These are phyloP conservation scores for Idaea straminata DNA, from an alignment of 2,888 invertebrate species.

Conservation along the genomic window DNA sequence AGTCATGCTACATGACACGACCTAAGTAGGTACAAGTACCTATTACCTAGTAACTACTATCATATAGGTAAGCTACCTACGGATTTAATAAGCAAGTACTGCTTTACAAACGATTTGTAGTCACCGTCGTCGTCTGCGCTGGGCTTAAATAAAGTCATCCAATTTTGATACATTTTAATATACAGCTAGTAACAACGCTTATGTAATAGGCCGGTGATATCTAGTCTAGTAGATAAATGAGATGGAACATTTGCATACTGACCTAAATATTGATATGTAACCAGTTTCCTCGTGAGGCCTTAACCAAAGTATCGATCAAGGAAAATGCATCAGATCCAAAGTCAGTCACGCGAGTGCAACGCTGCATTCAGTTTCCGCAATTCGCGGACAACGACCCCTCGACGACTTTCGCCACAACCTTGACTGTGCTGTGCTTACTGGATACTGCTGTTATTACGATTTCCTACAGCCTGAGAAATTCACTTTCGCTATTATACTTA, in stretches of 20 bases:
- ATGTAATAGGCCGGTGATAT: neutral
- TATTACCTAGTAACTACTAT: too few species aligned
- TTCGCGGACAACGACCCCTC: conserved; percentile 52
- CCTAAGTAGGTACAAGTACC: neutral
- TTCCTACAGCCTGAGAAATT: conserved; percentile 67
- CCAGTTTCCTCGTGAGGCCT: neutral
- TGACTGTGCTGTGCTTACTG: conserved; percentile 50
- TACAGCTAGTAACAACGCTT: neutral
- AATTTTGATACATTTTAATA: too few species aligned
- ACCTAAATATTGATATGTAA: neutral
- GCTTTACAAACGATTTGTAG: too few species aligned
- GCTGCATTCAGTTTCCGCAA: conserved; percentile 44
- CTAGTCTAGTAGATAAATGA: neutral
- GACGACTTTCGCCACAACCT: conserved; percentile 76
- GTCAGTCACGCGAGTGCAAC: conserved; percentile 25
- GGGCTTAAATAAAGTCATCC: too few species aligned
- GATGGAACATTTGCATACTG: conserved; percentile 1
- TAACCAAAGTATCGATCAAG: neutral
- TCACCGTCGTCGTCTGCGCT: too few species aligned
- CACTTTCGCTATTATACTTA: conserved; percentile 65
- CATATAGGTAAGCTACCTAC: too few species aligned
- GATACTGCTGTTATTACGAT: conserved; percentile 47
- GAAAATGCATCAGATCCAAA: conserved; percentile 23
- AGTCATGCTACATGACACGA: neutral
- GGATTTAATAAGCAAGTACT: too few species aligned